Percentiles rank a stretch among this genome's conserved stretches.
Conservation (phyloP, 2,113 vertebrate genomes). For the Phalacrocorax carbo region DNA sequence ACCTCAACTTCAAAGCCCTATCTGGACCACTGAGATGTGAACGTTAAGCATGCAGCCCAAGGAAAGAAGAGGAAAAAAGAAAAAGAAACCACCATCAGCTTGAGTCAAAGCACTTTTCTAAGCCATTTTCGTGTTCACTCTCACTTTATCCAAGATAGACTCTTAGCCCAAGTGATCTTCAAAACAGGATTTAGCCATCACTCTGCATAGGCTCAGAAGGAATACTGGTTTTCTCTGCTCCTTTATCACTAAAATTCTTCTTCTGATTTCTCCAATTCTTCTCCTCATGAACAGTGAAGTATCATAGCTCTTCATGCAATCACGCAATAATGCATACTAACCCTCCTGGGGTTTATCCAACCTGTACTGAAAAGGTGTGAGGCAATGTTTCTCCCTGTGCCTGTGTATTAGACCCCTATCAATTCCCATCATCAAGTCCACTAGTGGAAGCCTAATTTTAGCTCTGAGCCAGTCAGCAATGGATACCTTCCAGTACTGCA, state of each 20-base stretch:
- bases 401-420: neutral
- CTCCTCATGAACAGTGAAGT: neutral
- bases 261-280: neutral
- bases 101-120: constrained; percentile 12
- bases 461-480: neutral
- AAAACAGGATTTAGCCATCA: constrained; percentile 26
- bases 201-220: neutral
- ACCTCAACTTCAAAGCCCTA: neutral
- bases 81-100: neutral
- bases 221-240: neutral
- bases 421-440: neutral
- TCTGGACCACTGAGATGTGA: neutral
- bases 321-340: neutral
- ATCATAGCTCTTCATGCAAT: neutral
- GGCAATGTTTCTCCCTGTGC: neutral
- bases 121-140: neutral
- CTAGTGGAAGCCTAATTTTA: neutral
- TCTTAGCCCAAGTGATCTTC: constrained; percentile 21
- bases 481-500: neutral
- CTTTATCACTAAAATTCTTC: neutral
- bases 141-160: neutral
- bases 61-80: neutral
- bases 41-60: neutral
- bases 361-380: neutral
- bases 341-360: neutral